These are phyloP conservation scores for Catostomus latipinnis DNA, from an alignment of 2,797 vertebrate species.

Conservation along the genomic window DNA sequence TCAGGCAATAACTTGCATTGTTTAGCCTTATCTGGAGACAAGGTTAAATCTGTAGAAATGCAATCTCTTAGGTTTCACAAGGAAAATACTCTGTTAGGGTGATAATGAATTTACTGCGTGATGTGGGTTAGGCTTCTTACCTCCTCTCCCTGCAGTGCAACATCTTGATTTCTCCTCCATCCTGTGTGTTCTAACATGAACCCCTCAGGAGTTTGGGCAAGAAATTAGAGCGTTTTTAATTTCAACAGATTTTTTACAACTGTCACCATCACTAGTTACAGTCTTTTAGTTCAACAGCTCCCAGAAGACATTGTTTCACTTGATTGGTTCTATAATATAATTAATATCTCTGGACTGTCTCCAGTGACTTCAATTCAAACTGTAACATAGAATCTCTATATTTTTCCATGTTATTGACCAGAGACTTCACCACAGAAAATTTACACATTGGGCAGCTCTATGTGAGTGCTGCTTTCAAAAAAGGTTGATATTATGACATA, in stretches of 20 bases:
- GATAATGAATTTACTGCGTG: conserved; percentile 49
- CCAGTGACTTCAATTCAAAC: background rate
- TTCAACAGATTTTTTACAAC: conserved; percentile 7
- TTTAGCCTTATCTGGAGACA: too few species aligned
- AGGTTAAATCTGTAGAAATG: conserved; percentile 29
- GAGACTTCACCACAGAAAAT: background rate
- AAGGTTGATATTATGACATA: conserved; percentile 4
- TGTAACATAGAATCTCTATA: background rate
- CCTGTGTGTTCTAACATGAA: conserved; percentile 51
- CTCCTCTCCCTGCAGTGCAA: conserved; percentile 19
- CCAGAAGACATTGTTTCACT: conserved; percentile 15
- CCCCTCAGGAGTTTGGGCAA: conserved; percentile 52
- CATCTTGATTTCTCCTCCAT: conserved; percentile 46
- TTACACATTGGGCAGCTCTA: background rate
- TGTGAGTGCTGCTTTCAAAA: conserved; percentile 1
- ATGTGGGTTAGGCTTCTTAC: conserved; percentile 6
- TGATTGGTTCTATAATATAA: conserved; percentile 16
- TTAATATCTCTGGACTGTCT: background rate
- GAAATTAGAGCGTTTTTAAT: conserved; percentile 32
- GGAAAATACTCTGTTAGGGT: conserved; percentile 13
- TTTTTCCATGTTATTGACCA: too few species aligned
- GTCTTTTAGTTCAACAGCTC: conserved; percentile 7
- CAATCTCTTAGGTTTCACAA: conserved; percentile 5
- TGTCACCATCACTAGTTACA: background rate
- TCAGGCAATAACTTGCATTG: too few species aligned